Conservation (phyloP, 2,888 invertebrate species). For the Mellilla xanthometata region DNA sequence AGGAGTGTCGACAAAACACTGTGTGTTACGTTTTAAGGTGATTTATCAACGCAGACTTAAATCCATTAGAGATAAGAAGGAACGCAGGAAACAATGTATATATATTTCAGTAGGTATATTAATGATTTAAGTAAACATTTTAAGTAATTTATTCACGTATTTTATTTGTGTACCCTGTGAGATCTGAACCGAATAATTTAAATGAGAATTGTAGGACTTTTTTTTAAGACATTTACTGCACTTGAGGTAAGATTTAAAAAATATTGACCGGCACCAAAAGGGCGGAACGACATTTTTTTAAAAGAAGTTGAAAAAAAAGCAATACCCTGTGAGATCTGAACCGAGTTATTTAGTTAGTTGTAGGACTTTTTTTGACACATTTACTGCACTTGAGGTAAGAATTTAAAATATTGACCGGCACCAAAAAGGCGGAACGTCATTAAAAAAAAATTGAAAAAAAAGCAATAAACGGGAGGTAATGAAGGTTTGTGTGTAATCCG, state of each 20-base stretch:
- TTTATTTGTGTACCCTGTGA: constrained; percentile 76
- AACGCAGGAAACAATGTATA: constrained; percentile 78
- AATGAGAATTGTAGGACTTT: background rate
- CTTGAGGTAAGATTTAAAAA: constrained; percentile 20
- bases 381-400: no score
- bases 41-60: constrained; percentile 79
- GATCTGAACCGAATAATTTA: constrained; percentile 56
- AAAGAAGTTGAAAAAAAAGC: background rate
- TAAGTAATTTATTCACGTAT: constrained; percentile 72
- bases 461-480: background rate
- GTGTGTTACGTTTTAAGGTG: constrained; percentile 70
- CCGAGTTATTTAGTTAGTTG: constrained; percentile 18
- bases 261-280: constrained; percentile 28
- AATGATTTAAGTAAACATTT: constrained; percentile 79
- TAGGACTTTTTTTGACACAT: no score
- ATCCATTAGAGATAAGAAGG: constrained; percentile 73
- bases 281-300: no score
- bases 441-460: background rate
- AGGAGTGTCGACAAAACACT: constrained; percentile 62
- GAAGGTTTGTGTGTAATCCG: constrained; percentile 27
- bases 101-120: constrained; percentile 80
- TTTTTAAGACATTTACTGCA: constrained; percentile 25
- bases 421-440: no score
- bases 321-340: constrained; percentile 76
- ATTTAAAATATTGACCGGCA: no score